phyloP scores from a whole-genome alignment of 2,888 invertebrate genomes.

The Baronia brevicornis region DNA sequence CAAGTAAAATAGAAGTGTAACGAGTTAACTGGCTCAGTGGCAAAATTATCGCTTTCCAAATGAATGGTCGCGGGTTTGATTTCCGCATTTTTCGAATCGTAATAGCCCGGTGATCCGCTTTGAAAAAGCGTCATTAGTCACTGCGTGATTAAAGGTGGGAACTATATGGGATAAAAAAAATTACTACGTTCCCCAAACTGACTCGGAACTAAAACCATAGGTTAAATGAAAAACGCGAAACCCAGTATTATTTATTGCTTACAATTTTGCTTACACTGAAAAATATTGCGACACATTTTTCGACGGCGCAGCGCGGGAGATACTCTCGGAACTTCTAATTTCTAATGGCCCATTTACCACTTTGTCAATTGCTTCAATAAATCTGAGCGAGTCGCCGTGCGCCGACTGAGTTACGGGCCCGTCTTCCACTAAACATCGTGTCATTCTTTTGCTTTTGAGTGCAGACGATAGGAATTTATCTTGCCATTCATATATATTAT shows the following conservation, averaged over 20 bases:
- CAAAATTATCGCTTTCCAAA: too few relatives aligned
- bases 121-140: too few relatives aligned
- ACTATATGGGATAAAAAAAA: too few relatives aligned
- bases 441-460: conserved; percentile 66
- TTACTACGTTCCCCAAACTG: too few relatives aligned
- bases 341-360: conserved; percentile 76
- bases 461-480: too few relatives aligned
- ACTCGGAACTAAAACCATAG: conserved; percentile 2
- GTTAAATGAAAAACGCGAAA: conserved; percentile 15
- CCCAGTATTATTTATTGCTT: conserved; percentile 60
- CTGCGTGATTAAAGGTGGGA: too few relatives aligned
- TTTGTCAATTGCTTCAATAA: conserved; percentile 76
- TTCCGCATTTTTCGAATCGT: too few relatives aligned
- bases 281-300: conserved; percentile 70
- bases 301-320: conserved; percentile 34
- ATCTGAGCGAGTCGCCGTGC: conserved; percentile 49
- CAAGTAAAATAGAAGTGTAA: too few relatives aligned
- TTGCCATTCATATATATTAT: too few relatives aligned
- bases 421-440: conserved; percentile 57
- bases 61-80: too few relatives aligned
- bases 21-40: too few relatives aligned
- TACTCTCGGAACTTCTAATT: conserved; percentile 57
- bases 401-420: conserved; percentile 55
- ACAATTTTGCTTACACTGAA: conserved; percentile 65
- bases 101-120: too few relatives aligned